Conservation (phyloP, 2,888 invertebrate species). For the Sinotaia quadrata region DNA sequence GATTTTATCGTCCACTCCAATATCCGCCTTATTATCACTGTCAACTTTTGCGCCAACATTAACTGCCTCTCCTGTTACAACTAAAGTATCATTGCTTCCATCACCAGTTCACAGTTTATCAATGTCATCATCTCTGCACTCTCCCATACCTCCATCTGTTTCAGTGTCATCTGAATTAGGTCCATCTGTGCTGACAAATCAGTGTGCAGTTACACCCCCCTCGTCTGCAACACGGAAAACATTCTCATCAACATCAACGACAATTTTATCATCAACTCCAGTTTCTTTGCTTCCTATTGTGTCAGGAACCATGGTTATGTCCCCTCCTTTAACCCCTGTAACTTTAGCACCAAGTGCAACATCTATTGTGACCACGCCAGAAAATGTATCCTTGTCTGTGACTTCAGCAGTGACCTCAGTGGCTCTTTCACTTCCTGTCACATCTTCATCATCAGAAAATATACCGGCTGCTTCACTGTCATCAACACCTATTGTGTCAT, state of each 20-base stretch:
- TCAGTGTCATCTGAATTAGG: too few species aligned
- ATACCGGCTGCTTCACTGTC: conserved; percentile 13
- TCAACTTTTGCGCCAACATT: background rate
- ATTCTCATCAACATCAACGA: background rate
- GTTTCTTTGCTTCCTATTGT: too few species aligned
- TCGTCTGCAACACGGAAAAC: conserved; percentile 11
- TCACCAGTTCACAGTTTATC: background rate
- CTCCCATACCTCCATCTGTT: too few species aligned
- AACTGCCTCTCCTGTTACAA: background rate
- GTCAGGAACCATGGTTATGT: background rate
- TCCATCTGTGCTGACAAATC: too few species aligned
- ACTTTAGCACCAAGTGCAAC: background rate
- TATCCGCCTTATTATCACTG: conserved; percentile 4
- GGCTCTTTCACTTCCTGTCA: background rate
- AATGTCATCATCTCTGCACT: background rate
- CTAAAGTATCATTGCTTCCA: background rate
- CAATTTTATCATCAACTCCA: conserved; percentile 1
- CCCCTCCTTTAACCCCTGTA: conserved; percentile 6
- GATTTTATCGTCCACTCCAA: background rate
- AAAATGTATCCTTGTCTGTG: background rate
- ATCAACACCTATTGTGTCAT: conserved; percentile 30
- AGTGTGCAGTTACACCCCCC: background rate
- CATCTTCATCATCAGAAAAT: conserved; percentile 2
- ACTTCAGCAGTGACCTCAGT: background rate
- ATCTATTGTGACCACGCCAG: background rate